Percentiles rank a stretch among this genome's conserved stretches.
These are phyloP conservation scores for Xylota segnis DNA, from an alignment of 2,888 invertebrate genomes.

Conservation along the genomic window DNA sequence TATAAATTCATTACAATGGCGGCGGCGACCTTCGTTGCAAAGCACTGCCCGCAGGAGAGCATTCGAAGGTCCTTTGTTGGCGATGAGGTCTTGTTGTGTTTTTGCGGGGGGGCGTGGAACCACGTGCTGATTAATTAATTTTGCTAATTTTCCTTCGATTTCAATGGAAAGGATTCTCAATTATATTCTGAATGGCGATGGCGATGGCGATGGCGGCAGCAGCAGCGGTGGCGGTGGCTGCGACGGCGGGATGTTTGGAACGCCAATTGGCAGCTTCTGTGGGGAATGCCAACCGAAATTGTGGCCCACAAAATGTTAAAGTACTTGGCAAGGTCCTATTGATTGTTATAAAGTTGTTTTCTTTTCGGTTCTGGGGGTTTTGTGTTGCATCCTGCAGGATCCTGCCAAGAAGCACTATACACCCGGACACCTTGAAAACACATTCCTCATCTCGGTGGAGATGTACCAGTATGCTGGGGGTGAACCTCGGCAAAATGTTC, in stretches of 20 bases:
- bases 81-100: conserved; percentile 31
- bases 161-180: conserved; percentile 54
- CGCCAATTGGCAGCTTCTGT: conserved; percentile 49
- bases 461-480: conserved; percentile 2
- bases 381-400: conserved; percentile 5
- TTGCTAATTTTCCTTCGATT: conserved; percentile 66
- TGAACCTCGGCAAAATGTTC: not conserved
- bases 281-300: conserved; percentile 34
- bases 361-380: conserved; percentile 4
- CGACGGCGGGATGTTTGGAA: conserved; percentile 4
- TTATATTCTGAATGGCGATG: conserved; percentile 40
- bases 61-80: conserved; percentile 44
- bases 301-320: conserved; percentile 33
- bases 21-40: conserved; percentile 14
- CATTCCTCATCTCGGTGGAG: conserved; percentile 44
- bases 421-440: conserved; percentile 57
- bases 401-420: conserved; percentile 63
- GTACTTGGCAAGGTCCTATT: conserved; percentile 59
- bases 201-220: not conserved
- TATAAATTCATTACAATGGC: conserved; percentile 59
- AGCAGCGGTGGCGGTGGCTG: not conserved
- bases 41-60: not conserved
- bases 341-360: conserved; percentile 53
- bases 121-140: conserved; percentile 73
- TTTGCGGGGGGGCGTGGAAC: conserved; percentile 34